Conservation (phyloP, 92 coral and sea anemone genomes). For the Phenganax stokvisi region DNA sequence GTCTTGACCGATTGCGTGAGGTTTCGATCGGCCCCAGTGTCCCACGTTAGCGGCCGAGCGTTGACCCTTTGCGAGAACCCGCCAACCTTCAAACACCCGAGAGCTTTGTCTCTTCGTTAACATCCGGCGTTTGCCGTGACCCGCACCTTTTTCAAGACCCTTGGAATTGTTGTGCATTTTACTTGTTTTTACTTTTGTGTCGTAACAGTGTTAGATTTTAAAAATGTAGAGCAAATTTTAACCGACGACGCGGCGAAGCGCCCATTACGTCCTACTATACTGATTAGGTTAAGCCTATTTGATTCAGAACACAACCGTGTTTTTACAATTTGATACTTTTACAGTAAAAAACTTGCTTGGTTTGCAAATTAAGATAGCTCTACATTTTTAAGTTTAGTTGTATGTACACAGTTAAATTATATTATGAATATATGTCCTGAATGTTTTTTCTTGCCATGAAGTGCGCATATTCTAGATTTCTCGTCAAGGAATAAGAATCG, state of each 20-base stretch:
- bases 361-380: not conserved
- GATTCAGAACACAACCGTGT: too few species aligned
- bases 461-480: not conserved
- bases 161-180: not conserved
- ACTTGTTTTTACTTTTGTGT: not conserved
- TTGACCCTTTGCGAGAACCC: conserved; percentile 19
- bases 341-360: not conserved
- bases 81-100: conserved; percentile 13
- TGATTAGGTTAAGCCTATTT: not conserved
- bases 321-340: too few species aligned
- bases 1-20: conserved; percentile 8
- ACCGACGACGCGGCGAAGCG: not conserved
- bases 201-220: not conserved
- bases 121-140: conserved; percentile 23
- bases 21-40: conserved; percentile 28
- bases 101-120: conserved; percentile 39
- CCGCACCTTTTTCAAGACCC: conserved; percentile 8
- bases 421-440: not conserved
- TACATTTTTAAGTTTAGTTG: conserved; percentile 10
- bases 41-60: conserved; percentile 16
- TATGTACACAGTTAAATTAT: not conserved
- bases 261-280: too few species aligned
- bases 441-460: not conserved
- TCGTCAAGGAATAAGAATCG: not conserved
- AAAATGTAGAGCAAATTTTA: conserved; percentile 9